Base-by-base conservation (phyloP, 2,888 invertebrate genomes). In the Hypselothyrea guttata region DNA sequence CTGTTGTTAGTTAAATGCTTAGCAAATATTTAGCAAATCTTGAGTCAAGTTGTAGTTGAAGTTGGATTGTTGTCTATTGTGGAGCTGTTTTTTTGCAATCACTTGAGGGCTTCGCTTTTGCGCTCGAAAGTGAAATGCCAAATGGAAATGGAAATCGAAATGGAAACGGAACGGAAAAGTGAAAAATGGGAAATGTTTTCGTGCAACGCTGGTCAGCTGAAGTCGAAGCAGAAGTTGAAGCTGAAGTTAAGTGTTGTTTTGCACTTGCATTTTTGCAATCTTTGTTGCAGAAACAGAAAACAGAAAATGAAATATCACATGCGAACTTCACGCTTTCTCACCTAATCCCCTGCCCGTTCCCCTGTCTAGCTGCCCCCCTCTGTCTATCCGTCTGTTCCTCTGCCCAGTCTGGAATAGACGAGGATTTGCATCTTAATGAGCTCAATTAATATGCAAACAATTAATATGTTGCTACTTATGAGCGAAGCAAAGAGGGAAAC, bases 341-440 rank as follows among this genome's bases (percentile, higher is more conserved):
- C 18, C 12, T 37, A 4, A 16, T 16, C 22, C 11, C 18, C 35
- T 35, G 5, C 3, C 11, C 15, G 13, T 22, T 27, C 13, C 4
- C 13, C 16, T 45, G 51, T 34, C 47, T 12, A 7, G 18, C 44
- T 13, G 30, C 8, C 42, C 22, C 38, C 16, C 7, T 27, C 49
- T 13, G 35, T 41, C 37, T 13, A 33, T 40, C 65, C 7, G 42
- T 3, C 13, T 34, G 15, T 40, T 38, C 13, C 33, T 7, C 31
- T 30, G 45, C 18, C 30, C 40, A 42, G n/a, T 51, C 67, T 52
- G 46, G 49, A 46, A 28, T 67, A 35, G 64, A 12, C 49, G 42
- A 22, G 58, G 63, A 81, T 81, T 86, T 75, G 84, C 85, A 81
- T 81, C 62, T 86, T 64, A 83, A 86, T 79, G 68, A 68, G 71